phyloP scores from a whole-genome alignment of 2,113 vertebrate species.

The Phrynosoma blainvillii region DNA sequence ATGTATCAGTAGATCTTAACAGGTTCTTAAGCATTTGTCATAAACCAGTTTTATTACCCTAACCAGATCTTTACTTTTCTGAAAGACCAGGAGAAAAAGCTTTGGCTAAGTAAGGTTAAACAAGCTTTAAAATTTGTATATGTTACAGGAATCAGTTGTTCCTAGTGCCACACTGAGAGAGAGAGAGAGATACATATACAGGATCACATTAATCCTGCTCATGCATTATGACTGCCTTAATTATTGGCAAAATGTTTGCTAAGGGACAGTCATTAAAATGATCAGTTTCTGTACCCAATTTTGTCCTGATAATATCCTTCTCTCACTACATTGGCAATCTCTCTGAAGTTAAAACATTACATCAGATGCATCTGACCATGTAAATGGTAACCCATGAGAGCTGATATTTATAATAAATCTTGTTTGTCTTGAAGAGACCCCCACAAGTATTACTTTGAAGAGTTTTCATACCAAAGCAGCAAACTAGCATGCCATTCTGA shows the following conservation, averaged over 20 bases:
- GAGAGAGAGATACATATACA: neutral
- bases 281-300: no score
- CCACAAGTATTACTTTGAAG: no score
- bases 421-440: neutral
- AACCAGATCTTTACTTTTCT: neutral
- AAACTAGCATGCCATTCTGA: neutral
- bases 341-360: no score
- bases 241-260: no score
- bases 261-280: no score
- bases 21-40: neutral
- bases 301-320: no score
- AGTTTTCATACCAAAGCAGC: neutral
- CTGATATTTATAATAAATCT: neutral
- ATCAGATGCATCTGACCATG: no score
- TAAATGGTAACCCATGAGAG: no score
- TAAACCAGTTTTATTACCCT: neutral
- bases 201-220: no score
- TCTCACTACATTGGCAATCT: no score
- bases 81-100: neutral
- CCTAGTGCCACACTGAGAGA: neutral
- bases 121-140: neutral
- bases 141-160: neutral
- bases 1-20: neutral
- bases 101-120: neutral
- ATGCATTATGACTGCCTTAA: no score